Conservation (phyloP, 2,888 invertebrate genomes). For the Hedychridium roseum region DNA sequence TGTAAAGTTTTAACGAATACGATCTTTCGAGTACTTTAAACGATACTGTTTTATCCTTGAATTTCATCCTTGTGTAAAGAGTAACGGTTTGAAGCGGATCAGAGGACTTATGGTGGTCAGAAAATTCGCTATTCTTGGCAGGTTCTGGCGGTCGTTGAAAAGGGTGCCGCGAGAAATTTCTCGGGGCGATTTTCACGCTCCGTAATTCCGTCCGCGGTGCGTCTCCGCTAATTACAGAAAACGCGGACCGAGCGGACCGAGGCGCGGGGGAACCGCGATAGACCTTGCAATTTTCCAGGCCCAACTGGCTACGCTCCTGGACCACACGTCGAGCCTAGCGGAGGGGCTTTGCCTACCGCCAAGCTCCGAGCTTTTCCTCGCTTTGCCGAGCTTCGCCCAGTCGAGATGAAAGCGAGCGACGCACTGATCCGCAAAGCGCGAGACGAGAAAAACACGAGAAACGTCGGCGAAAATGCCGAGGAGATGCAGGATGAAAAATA, state of each 20-base stretch:
- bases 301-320: not conserved
- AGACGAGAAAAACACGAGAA: not conserved
- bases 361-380: constrained; percentile 23
- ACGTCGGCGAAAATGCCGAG: not conserved
- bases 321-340: constrained; percentile 11
- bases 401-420: not conserved
- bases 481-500: too few species aligned
- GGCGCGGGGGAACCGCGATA: too few species aligned
- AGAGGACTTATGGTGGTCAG: too few species aligned
- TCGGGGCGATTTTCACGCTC: constrained; percentile 13
- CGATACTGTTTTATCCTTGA: too few species aligned
- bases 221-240: constrained; percentile 23
- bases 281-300: too few species aligned
- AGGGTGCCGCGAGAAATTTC: constrained; percentile 10
- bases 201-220: constrained; percentile 17
- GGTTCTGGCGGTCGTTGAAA: too few species aligned
- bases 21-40: too few species aligned
- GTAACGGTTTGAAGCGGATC: too few species aligned
- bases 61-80: too few species aligned
- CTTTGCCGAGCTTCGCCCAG: too few species aligned
- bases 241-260: constrained; percentile 1
- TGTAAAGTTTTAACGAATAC: too few species aligned
- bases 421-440: not conserved
- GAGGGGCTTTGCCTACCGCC: constrained; percentile 2
- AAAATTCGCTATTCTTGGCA: too few species aligned